Base-by-base conservation (phyloP, 2,888 invertebrate species). In the Eupeodes luniger region DNA sequence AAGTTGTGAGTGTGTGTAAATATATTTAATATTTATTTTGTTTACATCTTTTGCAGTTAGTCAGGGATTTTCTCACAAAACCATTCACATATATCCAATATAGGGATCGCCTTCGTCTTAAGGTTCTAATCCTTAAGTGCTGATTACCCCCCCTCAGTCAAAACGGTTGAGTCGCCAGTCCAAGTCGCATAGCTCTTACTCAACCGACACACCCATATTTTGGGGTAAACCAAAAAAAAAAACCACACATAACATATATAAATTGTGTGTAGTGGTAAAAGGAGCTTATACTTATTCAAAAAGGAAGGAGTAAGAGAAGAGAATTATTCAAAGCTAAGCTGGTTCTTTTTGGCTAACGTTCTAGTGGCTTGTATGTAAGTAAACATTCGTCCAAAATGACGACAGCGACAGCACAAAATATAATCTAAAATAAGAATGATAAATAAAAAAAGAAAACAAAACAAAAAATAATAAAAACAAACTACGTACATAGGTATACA, bases 311-410 rank as follows among this genome's bases (percentile, higher is more conserved):
- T 72, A 61, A 78, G 55, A 51, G 49, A 62, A 49, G 34, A 70
- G 77, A 88, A 81, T 84, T 87, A 87, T 87, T 81, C 69, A 75
- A 74, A 78, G 76, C 72, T 87, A 77, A 81, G 84, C 84, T 76
- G 69, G 12, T 44, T 55, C 55, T 47, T 49, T 55, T 59, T 66
- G 72, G 74, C 62, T 53, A 57, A 74, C 72, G 62, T 74, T 14
- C 86, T 2, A 3, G 11, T 36, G n/a, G 14, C 72, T 40, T 40
- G 9, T 40, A 69, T 61, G 78, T 74, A 84, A 77, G 84, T 69
- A 88, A 81, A 84, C 88, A 88, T 76, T 80, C 76, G 82, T 86
- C 79, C 82, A 79, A 67, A 82, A 75, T 27, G 69, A 57, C 81
- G 55, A 53, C 57, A 74, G 36, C 80, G 59, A 57, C 61, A 76